Evolutionary conservation across 1,140 invertebrate species (phyloP).

Genomic region (Holcopasites calliopsidis): DNA sequence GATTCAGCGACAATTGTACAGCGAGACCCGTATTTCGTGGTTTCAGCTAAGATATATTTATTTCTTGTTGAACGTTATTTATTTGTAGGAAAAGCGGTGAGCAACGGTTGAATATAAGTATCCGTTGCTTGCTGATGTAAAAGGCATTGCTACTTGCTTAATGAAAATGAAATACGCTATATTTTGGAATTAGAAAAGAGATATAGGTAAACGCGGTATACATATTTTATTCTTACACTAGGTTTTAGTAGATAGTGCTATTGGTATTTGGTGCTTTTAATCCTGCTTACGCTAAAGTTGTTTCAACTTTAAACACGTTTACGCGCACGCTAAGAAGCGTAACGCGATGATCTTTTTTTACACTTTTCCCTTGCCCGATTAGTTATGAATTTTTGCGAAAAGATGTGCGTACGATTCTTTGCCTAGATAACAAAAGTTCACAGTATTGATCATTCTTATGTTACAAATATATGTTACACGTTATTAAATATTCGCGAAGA

Average conservation of each 20-base stretch:
- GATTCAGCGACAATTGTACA: too few species aligned
- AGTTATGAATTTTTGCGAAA: neutral
- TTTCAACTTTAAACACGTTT: neutral
- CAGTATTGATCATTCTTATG: slow-evolving; percentile 14
- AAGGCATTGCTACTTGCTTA: neutral
- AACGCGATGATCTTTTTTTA: neutral
- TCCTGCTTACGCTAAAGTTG: neutral
- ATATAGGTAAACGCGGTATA: neutral
- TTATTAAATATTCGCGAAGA: neutral
- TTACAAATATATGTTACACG: neutral
- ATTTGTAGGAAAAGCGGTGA: slow-evolving; percentile 23
- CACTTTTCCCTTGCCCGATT: neutral
- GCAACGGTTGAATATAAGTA: neutral
- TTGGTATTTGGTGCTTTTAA: slow-evolving; percentile 23
- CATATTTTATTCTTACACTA: slow-evolving; percentile 29
- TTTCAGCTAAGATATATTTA: slow-evolving; percentile 46
- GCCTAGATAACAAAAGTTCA: slow-evolving; percentile 1
- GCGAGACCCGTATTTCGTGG: slow-evolving; percentile 17
- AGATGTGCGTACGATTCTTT: neutral
- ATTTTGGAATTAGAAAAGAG: neutral
- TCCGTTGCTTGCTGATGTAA: too few species aligned
- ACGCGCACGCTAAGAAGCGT: neutral
- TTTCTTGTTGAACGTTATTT: slow-evolving; percentile 50
- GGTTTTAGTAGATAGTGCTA: neutral
- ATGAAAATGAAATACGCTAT: neutral